These are phyloP conservation scores for Eira barbara DNA, from an alignment of 2,113 vertebrate species.

Conservation along the genomic window DNA sequence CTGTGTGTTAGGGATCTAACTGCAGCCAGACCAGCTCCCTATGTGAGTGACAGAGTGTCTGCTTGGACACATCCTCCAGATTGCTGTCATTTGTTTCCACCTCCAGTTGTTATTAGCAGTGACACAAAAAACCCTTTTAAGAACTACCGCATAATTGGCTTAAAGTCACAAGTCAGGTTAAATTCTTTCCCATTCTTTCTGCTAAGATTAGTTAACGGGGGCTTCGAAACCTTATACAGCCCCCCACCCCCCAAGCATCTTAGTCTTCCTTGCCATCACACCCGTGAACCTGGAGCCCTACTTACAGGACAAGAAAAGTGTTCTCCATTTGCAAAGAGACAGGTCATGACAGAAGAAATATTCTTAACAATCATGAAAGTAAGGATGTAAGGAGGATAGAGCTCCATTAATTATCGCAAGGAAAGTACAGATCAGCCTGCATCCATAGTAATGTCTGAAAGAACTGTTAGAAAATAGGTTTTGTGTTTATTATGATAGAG, in stretches of 20 bases:
- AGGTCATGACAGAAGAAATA: slow-evolving; percentile 11
- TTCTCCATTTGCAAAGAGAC: slow-evolving; percentile 4
- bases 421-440: background rate
- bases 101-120: slow-evolving; percentile 25
- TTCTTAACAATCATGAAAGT: background rate
- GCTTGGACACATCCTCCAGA: background rate
- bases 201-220: background rate
- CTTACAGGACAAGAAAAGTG: slow-evolving; percentile 8
- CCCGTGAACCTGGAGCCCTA: background rate
- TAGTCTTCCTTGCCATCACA: background rate
- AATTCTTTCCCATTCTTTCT: slow-evolving; percentile 15
- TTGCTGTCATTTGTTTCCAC: slow-evolving; percentile 19
- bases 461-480: background rate
- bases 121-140: slow-evolving; percentile 26
- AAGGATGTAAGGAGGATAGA: background rate
- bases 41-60: background rate
- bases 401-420: background rate
- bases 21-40: background rate
- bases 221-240: background rate
- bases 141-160: slow-evolving; percentile 30
- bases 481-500: background rate
- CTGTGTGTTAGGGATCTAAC: background rate
- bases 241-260: background rate
- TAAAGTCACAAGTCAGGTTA: slow-evolving; percentile 1
- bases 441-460: background rate